These are phyloP conservation scores for Leptodactylus fuscus DNA, from an alignment of 2,113 vertebrate species.

Conservation along the genomic window DNA sequence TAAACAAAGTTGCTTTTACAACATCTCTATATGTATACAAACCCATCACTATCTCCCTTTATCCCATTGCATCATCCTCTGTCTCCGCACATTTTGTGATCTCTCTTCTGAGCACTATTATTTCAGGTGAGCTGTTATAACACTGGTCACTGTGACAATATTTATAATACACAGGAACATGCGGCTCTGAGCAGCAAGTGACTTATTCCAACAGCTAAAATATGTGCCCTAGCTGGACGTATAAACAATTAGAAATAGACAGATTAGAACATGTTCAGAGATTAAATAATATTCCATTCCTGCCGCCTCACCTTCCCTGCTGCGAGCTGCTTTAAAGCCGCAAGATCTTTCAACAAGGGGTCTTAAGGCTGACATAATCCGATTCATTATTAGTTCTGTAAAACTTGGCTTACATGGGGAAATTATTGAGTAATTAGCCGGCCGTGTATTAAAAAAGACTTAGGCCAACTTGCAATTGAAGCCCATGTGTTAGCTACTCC, in stretches of 20 bases:
- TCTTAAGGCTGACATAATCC: conserved; percentile 33
- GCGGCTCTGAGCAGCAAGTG: conserved; percentile 6
- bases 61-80: neutral
- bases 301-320: neutral
- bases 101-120: neutral
- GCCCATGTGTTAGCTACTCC: neutral
- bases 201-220: neutral
- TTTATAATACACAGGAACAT: conserved; percentile 9
- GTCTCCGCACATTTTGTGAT: neutral
- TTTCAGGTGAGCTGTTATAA: conserved; percentile 22
- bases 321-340: conserved; percentile 32
- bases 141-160: conserved; percentile 2
- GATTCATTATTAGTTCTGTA: conserved; percentile 43
- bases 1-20: too few relatives aligned
- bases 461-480: conserved; percentile 26
- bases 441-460: conserved; percentile 53
- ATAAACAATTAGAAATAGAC: conserved; percentile 45
- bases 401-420: conserved; percentile 43
- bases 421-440: conserved; percentile 56
- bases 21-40: too few relatives aligned
- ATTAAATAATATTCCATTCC: conserved; percentile 34
- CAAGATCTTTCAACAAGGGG: conserved; percentile 14
- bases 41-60: neutral
- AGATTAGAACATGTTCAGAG: conserved; percentile 50
- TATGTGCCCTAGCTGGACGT: neutral